A percentile compares a stretch with the other conserved stretches of the same genome.
Evolutionary conservation across 2,113 vertebrate species (phyloP).

Genomic region (Cavia porcellus): DNA sequence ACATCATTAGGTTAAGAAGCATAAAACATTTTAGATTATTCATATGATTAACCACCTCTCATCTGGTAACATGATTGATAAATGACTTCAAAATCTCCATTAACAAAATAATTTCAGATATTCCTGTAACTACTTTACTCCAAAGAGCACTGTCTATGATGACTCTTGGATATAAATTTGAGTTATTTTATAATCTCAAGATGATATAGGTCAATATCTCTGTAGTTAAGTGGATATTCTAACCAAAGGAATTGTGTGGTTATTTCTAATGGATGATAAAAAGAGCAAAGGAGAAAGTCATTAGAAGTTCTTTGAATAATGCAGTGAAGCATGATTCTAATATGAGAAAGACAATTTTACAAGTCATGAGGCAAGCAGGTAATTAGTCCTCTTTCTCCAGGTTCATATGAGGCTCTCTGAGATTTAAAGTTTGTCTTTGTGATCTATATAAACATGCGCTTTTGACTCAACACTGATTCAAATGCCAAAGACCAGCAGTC

Average conservation of each 20-base stretch:
- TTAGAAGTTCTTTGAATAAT: neutral
- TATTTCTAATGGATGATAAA: neutral
- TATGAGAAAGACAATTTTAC: neutral
- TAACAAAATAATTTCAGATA: conserved; percentile 26
- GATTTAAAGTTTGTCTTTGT: neutral
- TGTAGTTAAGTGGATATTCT: neutral
- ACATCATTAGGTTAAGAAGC: neutral
- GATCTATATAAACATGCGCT: neutral
- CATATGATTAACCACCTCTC: neutral
- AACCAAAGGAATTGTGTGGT: neutral
- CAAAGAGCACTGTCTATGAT: neutral
- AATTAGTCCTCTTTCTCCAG: neutral
- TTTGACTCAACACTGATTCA: neutral
- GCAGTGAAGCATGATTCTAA: neutral
- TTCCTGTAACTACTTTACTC: neutral
- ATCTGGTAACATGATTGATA: neutral
- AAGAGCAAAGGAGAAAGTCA: neutral
- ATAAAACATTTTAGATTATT: conserved; percentile 2
- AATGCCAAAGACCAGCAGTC: neutral
- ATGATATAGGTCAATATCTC: neutral
- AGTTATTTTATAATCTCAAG: neutral
- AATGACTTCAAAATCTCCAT: neutral
- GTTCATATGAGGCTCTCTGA: neutral
- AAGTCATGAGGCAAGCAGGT: neutral
- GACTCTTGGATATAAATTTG: neutral